Evolutionary conservation across 1,140 invertebrate genomes (phyloP), one percentile per base, ranked within the genome.

Genomic region (Drosophila ficusphila): DNA sequence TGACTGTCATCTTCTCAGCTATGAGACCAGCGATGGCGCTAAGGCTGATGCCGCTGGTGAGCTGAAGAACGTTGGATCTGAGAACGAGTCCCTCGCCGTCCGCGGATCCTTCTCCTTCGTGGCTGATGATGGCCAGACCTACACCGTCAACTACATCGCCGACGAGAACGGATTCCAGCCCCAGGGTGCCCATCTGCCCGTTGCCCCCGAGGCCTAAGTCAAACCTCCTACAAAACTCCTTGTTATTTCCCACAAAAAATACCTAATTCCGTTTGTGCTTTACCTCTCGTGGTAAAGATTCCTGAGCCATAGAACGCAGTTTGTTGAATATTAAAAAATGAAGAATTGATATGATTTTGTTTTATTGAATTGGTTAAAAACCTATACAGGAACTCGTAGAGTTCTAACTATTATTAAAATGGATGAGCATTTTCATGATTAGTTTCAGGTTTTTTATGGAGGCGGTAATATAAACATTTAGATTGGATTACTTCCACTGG

Each of bases 121-220:
- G 8, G 94, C 78, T 11, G 91, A 93, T 25, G 95, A 96, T 76
- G 95, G 95, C 33, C 90, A 93, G 41, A 91, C 93, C 11, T 95
- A 95, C 81, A 91, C 92, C 46, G 92, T 96, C 42, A 93, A 92
- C 9, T 96, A 95, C 91, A 92, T 94, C 46, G 95, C 95, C 27
- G 96, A 96, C 88, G 95, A 96, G 91, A 95, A 95, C 83, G 95
- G 95, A 31, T 96, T 95, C 92, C 94, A 94, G 75, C 94, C 95
- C 38, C 92, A 93, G 78, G 95, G 95, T 19, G 93, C 93, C 6
- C 94, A 95, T 91, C 89, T 95, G 52, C 94, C 94, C 62, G 79
- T 76, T 70, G 81, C 72, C 53, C 75, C 74, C 21, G 25, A 29
- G 42, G 57, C 47, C 27, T 82, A 72, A 76, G 16, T 33, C 16